Percentiles rank a stretch among this genome's conserved stretches.
Conservation (phyloP, 2,888 invertebrate species). For the Trissolcus brochymenae region DNA sequence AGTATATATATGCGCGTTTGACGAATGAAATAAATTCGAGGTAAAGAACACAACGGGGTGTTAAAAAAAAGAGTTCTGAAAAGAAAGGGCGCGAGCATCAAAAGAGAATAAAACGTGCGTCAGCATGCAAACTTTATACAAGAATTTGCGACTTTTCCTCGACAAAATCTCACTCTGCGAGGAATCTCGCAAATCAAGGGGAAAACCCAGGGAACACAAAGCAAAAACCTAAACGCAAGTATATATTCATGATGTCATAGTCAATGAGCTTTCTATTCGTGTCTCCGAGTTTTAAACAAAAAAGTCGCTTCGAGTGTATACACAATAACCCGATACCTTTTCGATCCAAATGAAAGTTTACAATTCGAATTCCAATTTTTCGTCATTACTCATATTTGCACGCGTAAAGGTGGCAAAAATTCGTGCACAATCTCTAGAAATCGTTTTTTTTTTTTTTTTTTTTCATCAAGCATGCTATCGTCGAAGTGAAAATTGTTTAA, state of each 20-base stretch:
- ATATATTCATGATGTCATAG: slow-evolving; percentile 47
- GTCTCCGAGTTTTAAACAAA: slow-evolving; percentile 25
- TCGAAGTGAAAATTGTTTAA: too few species aligned
- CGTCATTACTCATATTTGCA: too few species aligned
- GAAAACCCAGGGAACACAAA: slow-evolving; percentile 45
- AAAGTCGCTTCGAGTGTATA: slow-evolving; percentile 15
- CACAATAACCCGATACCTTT: background rate
- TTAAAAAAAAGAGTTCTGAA: slow-evolving; percentile 16
- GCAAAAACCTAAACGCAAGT: slow-evolving; percentile 29
- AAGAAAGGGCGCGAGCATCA: slow-evolving; percentile 35
- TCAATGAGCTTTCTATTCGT: slow-evolving; percentile 28
- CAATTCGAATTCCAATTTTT: too few species aligned
- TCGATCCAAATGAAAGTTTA: background rate
- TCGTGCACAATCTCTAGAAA: too few species aligned
- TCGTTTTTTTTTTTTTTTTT: too few species aligned
- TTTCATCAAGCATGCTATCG: too few species aligned
- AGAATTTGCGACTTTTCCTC: slow-evolving; percentile 53
- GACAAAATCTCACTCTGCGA: slow-evolving; percentile 43
- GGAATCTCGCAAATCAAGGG: slow-evolving; percentile 50
- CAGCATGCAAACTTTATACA: slow-evolving; percentile 53
- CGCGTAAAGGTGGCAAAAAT: too few species aligned
- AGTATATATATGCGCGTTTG: background rate
- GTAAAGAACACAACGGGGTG: background rate
- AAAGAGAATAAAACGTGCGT: slow-evolving; percentile 46
- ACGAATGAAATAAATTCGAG: background rate